These are phyloP conservation scores for Eidolon helvum DNA, from an alignment of 2,113 vertebrate species.

Conservation along the genomic window DNA sequence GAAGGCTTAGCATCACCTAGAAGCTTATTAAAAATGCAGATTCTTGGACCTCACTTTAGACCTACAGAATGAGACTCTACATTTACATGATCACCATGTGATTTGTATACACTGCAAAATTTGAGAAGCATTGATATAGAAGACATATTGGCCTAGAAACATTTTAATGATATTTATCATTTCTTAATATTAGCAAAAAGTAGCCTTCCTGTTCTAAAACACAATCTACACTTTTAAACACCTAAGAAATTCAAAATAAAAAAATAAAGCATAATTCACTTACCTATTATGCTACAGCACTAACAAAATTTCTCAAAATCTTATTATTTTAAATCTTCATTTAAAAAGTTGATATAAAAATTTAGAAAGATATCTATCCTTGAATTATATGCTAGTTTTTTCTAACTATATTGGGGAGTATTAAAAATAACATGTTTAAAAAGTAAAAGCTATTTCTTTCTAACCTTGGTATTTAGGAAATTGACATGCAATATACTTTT, in stretches of 20 bases:
- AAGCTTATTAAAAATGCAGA: not conserved
- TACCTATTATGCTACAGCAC: not conserved
- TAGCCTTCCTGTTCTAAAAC: not conserved
- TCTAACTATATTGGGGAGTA: not conserved
- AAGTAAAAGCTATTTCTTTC: not conserved
- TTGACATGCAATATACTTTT: not conserved
- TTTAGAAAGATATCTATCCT: not conserved
- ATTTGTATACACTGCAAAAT: not conserved
- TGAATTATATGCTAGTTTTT: not conserved
- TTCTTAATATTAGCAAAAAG: not conserved
- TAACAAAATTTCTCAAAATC: not conserved
- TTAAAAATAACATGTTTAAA: not conserved
- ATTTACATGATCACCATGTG: not conserved
- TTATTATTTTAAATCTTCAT: not conserved
- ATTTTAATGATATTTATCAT: not conserved
- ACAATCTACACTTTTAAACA: not conserved
- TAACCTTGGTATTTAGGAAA: not conserved
- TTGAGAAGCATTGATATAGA: not conserved
- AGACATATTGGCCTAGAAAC: not conserved
- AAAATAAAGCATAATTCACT: not conserved
- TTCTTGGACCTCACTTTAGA: not conserved
- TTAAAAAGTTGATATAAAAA: slow-evolving; percentile 8
- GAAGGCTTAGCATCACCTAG: not conserved
- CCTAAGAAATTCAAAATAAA: not conserved
- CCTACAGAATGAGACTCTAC: not conserved